Evolutionary conservation across 1,140 invertebrate genomes (phyloP).

Genomic region (Drosophila pectinifera): DNA sequence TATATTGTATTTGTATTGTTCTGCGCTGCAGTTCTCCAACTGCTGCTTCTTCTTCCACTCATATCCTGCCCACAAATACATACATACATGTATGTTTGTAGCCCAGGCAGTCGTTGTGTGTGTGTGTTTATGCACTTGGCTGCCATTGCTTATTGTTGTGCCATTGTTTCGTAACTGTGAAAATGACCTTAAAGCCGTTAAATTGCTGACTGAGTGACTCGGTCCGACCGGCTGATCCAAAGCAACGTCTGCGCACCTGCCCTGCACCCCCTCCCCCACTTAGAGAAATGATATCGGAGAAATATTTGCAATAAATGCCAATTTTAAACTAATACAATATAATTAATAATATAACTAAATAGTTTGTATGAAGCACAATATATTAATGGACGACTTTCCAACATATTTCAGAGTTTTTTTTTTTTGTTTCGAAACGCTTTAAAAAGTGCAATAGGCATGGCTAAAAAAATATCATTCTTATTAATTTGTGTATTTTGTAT

Average conservation of each 20-base stretch:
- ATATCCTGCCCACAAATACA: slow-evolving; percentile 16
- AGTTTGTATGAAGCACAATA: neutral
- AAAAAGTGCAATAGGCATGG: neutral
- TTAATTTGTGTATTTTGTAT: neutral
- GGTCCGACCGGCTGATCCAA: slow-evolving; percentile 54
- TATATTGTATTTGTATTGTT: slow-evolving; percentile 31
- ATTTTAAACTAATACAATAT: neutral
- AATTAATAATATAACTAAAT: neutral
- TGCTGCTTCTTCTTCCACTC: slow-evolving; percentile 17
- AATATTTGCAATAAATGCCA: neutral
- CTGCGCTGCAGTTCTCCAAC: slow-evolving; percentile 31
- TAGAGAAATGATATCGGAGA: slow-evolving; percentile 3
- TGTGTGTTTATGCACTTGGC: slow-evolving; percentile 53
- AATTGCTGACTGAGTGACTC: slow-evolving; percentile 70
- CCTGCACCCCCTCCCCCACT: neutral
- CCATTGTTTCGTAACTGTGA: slow-evolving; percentile 80
- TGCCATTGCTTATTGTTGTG: slow-evolving; percentile 74
- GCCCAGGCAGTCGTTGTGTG: neutral
- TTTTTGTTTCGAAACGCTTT: too few relatives aligned
- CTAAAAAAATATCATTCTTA: neutral
- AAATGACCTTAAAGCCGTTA: slow-evolving; percentile 81
- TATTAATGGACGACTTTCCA: neutral
- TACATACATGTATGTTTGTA: neutral
- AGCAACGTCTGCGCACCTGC: slow-evolving; percentile 54
- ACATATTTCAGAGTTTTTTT: neutral